Evolutionary conservation across 1,140 invertebrate genomes (phyloP).

Genomic region (Drosophila setifemur): DNA sequence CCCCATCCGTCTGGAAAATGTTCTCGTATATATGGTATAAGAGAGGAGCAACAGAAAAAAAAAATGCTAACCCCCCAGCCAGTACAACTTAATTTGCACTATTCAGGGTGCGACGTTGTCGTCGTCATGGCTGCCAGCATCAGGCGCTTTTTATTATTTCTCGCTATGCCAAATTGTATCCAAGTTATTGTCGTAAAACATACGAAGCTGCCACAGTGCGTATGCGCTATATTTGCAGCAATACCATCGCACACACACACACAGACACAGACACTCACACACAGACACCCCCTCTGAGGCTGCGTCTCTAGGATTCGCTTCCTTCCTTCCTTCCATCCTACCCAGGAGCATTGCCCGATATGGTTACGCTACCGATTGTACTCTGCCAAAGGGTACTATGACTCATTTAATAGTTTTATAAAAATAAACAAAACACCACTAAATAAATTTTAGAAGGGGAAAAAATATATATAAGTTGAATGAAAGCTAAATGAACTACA

Average conservation of each 20-base stretch:
- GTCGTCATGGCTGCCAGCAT: constrained; percentile 43
- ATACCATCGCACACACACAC: no score
- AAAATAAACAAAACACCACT: no score
- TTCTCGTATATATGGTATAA: no score
- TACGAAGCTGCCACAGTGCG: constrained; percentile 55
- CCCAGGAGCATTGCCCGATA: constrained; percentile 14
- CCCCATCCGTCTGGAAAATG: background rate
- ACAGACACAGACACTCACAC: background rate
- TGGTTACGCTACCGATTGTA: background rate
- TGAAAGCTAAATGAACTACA: no score
- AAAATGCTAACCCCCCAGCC: background rate
- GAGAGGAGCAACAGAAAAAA: background rate
- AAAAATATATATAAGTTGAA: no score
- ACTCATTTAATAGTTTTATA: no score
- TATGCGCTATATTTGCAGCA: constrained; percentile 59
- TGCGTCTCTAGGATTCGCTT: background rate
- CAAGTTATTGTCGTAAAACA: constrained; percentile 75
- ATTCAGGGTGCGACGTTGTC: constrained; percentile 54
- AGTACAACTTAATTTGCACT: constrained; percentile 74
- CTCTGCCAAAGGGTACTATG: constrained; percentile 1
- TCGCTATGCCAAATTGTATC: constrained; percentile 76
- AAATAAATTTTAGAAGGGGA: no score
- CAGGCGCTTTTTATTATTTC: constrained; percentile 61
- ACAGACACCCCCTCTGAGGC: background rate
- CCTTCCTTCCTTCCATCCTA: constrained; percentile 9